phyloP scores from a whole-genome alignment of 2,888 invertebrate genomes.

The Xanthorhoe spadicearia region DNA sequence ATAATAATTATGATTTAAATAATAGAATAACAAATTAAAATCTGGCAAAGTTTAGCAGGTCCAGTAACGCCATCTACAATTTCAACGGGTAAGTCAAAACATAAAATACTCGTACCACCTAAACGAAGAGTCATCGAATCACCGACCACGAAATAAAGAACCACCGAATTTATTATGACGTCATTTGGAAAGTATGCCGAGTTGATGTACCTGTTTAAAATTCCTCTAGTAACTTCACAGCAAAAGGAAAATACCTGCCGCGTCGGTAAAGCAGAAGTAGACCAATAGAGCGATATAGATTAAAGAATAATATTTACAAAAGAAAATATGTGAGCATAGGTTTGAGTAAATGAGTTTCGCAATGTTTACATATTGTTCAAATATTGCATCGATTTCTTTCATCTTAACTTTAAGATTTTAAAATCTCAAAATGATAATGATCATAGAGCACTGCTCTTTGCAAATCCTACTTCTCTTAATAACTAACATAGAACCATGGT shows the following conservation, averaged over 20 bases:
- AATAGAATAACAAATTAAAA: not conserved
- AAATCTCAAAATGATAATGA: not conserved
- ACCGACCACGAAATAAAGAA: slow-evolving; percentile 51
- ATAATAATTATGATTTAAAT: not conserved
- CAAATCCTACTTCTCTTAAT: not conserved
- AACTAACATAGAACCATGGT: too few relatives aligned
- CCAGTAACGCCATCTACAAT: slow-evolving; percentile 59
- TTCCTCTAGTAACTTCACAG: slow-evolving; percentile 55
- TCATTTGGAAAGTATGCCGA: slow-evolving; percentile 75
- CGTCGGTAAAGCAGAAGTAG: slow-evolving; percentile 48
- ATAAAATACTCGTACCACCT: slow-evolving; percentile 9
- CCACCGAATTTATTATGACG: slow-evolving; percentile 74
- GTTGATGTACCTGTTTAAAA: slow-evolving; percentile 62
- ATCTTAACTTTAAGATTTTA: not conserved
- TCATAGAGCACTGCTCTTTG: not conserved
- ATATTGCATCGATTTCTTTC: not conserved
- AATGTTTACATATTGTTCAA: not conserved
- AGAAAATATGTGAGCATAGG: not conserved
- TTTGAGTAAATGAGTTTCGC: not conserved
- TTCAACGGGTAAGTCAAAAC: slow-evolving; percentile 29
- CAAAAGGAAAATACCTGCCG: slow-evolving; percentile 40
- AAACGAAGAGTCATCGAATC: slow-evolving; percentile 45
- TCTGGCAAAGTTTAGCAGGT: not conserved
- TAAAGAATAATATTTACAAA: slow-evolving; percentile 11
- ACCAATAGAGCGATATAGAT: slow-evolving; percentile 7